These are phyloP conservation scores for Caradrina clavipalpis DNA, from an alignment of 2,888 invertebrate genomes.

Conservation along the genomic window DNA sequence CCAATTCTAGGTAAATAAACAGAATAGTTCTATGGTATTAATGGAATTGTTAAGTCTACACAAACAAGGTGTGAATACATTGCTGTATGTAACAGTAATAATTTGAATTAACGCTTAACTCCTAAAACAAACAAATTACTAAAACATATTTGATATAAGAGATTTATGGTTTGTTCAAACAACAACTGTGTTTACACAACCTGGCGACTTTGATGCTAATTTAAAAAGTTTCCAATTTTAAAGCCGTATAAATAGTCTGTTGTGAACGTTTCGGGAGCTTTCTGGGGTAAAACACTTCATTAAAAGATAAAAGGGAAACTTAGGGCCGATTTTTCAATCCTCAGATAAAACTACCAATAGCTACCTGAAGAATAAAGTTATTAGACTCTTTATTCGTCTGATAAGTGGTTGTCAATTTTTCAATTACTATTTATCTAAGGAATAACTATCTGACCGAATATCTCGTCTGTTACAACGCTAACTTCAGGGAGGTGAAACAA, in stretches of 20 bases:
- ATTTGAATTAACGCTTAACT: constrained; percentile 31
- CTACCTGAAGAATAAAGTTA: no score
- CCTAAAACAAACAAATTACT: constrained; percentile 34
- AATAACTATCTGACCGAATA: no score
- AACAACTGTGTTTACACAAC: constrained; percentile 48
- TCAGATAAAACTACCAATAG: no score
- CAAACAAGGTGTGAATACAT: constrained; percentile 33
- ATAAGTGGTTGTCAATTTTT: no score
- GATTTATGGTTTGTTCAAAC: constrained; percentile 35
- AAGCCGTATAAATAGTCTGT: constrained; percentile 57
- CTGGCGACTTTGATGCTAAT: constrained; percentile 55
- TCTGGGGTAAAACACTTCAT: constrained; percentile 70
- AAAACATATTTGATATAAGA: constrained; percentile 27
- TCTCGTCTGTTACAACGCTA: no score
- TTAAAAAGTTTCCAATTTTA: constrained; percentile 59
- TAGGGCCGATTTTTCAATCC: no score
- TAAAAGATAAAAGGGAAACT: constrained; percentile 74
- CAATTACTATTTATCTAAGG: no score
- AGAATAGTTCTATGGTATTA: constrained; percentile 2
- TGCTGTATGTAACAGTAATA: constrained; percentile 16
- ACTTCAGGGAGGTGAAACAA: no score
- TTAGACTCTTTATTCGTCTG: no score
- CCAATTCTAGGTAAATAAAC: constrained; percentile 11
- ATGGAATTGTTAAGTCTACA: constrained; percentile 25
- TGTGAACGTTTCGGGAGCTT: constrained; percentile 52